Percentiles rank a stretch among this genome's conserved stretches.
Conservation (phyloP, 2,113 vertebrate species). For the Pachyramphus minor region DNA sequence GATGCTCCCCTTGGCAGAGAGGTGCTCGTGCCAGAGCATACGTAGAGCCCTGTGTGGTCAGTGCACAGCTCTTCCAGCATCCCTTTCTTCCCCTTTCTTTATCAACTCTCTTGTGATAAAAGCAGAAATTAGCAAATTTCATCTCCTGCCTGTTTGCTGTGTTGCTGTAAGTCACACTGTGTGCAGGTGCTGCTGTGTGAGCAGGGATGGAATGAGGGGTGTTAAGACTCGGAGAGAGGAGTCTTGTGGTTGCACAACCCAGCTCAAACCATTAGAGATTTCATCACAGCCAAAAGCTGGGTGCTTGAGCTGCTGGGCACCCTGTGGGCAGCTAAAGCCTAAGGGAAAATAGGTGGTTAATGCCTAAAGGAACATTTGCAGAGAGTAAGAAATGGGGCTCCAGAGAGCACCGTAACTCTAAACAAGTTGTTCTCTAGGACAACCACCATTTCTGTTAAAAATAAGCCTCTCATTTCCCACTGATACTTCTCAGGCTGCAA, state of each 20-base stretch:
- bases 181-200: background rate
- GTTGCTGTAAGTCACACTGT: background rate
- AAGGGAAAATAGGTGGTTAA: background rate
- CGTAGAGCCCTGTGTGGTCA: background rate
- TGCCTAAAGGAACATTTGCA: background rate
- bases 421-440: background rate
- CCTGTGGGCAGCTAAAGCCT: background rate
- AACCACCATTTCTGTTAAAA: background rate
- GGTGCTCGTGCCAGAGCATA: background rate
- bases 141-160: background rate
- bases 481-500: background rate
- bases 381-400: background rate
- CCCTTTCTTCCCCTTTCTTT: background rate
- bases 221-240: background rate
- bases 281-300: background rate
- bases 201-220: background rate
- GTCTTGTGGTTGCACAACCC: background rate
- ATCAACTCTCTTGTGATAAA: background rate
- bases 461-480: background rate
- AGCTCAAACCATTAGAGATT: background rate
- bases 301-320: background rate
- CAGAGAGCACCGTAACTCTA: background rate
- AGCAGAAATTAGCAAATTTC: background rate
- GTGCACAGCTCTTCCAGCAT: background rate
- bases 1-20: slow-evolving; percentile 6